Conservation (phyloP, 2,888 invertebrate species). For the Acanthoscelides obtectus region DNA sequence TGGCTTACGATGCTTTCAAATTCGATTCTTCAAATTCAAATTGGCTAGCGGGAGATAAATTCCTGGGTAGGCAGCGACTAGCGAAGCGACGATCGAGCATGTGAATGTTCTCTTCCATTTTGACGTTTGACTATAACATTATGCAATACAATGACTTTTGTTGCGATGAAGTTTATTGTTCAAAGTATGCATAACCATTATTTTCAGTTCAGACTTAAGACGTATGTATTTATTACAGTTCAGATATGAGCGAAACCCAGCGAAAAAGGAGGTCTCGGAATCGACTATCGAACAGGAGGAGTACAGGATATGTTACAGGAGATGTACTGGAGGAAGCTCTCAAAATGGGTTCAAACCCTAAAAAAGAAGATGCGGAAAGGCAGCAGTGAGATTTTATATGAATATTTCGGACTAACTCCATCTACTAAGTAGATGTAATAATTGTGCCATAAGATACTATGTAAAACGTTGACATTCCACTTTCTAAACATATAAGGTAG, state of each 20-base stretch:
- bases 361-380: constrained; percentile 8
- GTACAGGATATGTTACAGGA: constrained; percentile 36
- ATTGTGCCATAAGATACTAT: background rate
- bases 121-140: too few relatives aligned
- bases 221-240: constrained; percentile 17
- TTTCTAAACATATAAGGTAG: too few relatives aligned
- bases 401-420: background rate
- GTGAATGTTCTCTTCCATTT: too few relatives aligned
- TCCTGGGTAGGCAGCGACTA: too few relatives aligned
- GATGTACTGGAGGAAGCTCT: constrained; percentile 34
- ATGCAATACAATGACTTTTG: too few relatives aligned
- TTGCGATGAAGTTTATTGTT: background rate
- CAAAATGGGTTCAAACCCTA: constrained; percentile 27
- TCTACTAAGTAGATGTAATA: background rate
- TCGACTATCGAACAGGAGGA: constrained; percentile 41
- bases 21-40: too few relatives aligned
- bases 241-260: constrained; percentile 40
- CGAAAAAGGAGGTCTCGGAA: constrained; percentile 43
- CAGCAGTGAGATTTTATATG: constrained; percentile 1
- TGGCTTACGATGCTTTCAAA: too few relatives aligned
- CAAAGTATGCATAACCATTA: background rate
- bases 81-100: too few relatives aligned
- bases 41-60: too few relatives aligned
- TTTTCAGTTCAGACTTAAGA: background rate
- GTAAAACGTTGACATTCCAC: background rate